phyloP scores from a whole-genome alignment of 2,888 invertebrate species.

The Limulus polyphemus region DNA sequence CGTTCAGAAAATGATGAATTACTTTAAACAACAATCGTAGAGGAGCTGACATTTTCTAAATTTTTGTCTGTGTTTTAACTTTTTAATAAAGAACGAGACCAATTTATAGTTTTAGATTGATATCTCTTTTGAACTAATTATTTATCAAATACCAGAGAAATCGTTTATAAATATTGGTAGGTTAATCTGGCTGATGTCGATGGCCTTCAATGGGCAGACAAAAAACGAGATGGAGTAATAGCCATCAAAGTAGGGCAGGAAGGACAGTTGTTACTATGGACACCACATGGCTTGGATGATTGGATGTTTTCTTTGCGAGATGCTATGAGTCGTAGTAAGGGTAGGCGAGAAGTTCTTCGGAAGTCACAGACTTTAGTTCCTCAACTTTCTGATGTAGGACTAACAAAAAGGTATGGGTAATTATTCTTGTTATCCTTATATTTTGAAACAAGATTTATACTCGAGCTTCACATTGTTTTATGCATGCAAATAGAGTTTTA shows the following conservation, averaged over 20 bases:
- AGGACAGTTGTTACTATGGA: constrained; percentile 48
- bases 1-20: too few species aligned
- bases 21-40: too few species aligned
- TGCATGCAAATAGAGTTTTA: too few species aligned
- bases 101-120: too few species aligned
- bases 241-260: constrained; percentile 48
- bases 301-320: constrained; percentile 38
- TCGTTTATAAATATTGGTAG: constrained; percentile 30
- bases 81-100: too few species aligned
- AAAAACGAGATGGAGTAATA: constrained; percentile 50
- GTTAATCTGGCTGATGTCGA: constrained; percentile 51
- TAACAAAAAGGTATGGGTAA: background rate
- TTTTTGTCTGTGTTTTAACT: too few species aligned
- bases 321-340: constrained; percentile 51
- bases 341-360: constrained; percentile 46
- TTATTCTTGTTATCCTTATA: too few species aligned
- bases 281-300: constrained; percentile 42
- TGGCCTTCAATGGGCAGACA: constrained; percentile 52
- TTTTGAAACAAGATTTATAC: too few species aligned
- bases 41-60: too few species aligned
- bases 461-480: too few species aligned
- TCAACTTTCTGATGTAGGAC: constrained; percentile 19
- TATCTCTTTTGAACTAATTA: too few species aligned
- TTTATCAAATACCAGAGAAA: too few species aligned
- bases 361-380: constrained; percentile 35